Evolutionary conservation across 2,797 vertebrate species (phyloP), one percentile per base, ranked within the genome.

Genomic region (Gallirallus australis): DNA sequence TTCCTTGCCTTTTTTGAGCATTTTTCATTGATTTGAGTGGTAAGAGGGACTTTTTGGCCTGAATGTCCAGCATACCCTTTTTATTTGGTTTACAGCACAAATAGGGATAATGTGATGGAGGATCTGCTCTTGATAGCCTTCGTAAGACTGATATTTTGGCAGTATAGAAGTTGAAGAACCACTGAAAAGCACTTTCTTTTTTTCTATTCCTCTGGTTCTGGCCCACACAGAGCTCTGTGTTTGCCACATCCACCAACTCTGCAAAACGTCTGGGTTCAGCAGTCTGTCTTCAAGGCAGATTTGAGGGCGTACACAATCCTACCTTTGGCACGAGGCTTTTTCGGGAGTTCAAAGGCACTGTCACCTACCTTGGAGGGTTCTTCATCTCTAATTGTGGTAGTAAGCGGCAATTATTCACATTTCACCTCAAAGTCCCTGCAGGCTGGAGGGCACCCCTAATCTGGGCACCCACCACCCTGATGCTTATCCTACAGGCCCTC

Each of bases 1-100:
- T 97, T 96, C 94, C 90, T 96, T 96, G 92, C 89, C 93, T 96
- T 94, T 97, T 97, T 93, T 91, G 91, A 93, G 69, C 75, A 94
- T 94, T 94, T 97, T 87, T 94, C 77, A 92, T 50, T 94, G 71
- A 73, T 83, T 85, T 83, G 57, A 86, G 47, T 28, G 72, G 81
- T 61, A 61, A 82, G 65, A 82, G n/a, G 73, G 73, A 83, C 66
- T 68, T 82, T 89, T 78, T 86, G 39, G 54, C 71, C 81, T 71
- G 40, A 82, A 85, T 48, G 54, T 54, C 53, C 64, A 75, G 35
- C 2, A 1, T 39, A 39, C 47, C 27, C 66, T 89, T 72, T 89
- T 72, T 86, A 72, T 83, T 90, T 86, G 59, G 20, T 78, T 82
- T 94, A 68, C 31, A 79, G 86, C 89, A 82, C 17, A 91, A 91